Evolutionary conservation across 2,113 vertebrate species (phyloP).

Genomic region (Ceyx melanurus): DNA sequence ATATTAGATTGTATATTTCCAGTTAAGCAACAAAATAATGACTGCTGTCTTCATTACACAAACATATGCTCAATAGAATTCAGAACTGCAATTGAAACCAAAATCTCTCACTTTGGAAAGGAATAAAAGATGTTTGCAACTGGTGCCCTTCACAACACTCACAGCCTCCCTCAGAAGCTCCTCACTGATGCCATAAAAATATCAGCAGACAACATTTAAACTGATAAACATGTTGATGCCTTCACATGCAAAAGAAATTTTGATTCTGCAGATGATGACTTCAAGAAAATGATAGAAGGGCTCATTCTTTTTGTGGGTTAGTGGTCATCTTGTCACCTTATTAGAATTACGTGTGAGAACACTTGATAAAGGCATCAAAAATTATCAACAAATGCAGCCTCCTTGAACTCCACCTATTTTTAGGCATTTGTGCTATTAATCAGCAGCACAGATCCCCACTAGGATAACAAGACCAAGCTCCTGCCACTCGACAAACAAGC

Average conservation of each 20-base stretch:
- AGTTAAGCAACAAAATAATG: neutral
- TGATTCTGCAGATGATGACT: neutral
- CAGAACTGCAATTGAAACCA: neutral
- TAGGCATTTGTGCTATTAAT: neutral
- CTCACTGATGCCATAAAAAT: neutral
- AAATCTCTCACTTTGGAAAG: neutral
- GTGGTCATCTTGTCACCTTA: neutral
- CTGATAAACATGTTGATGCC: neutral
- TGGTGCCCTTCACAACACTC: neutral
- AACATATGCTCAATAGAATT: neutral
- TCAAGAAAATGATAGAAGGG: neutral
- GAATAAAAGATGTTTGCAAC: neutral
- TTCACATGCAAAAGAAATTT: neutral
- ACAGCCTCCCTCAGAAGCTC: neutral
- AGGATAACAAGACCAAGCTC: neutral
- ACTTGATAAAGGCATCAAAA: neutral
- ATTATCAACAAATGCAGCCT: neutral
- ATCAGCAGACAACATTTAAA: neutral
- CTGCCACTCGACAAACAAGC: neutral
- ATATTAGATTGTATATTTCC: neutral
- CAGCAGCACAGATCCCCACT: neutral
- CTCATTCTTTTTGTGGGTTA: neutral
- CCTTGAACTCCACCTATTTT: conserved; percentile 4
- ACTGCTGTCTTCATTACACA: neutral
- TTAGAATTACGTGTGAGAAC: neutral